Conservation (phyloP, 2,113 vertebrate species). For the Actenoides hombroni region DNA sequence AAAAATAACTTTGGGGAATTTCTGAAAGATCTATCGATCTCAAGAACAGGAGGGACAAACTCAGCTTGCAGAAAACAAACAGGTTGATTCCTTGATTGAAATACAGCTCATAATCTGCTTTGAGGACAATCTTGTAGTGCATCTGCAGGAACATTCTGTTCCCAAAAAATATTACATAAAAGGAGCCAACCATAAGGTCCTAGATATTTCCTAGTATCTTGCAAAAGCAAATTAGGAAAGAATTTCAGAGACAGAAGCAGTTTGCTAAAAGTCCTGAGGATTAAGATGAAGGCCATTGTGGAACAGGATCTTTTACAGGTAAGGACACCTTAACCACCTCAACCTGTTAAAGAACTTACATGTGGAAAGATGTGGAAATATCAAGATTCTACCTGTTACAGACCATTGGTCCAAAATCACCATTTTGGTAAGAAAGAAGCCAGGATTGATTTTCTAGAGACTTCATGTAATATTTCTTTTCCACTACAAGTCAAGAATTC, state of each 20-base stretch:
- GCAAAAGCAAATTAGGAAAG: background rate
- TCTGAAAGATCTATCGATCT: background rate
- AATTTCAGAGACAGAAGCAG: background rate
- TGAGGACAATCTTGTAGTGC: background rate
- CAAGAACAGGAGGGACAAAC: background rate
- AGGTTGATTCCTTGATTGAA: background rate
- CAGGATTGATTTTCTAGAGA: background rate
- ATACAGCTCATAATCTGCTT: background rate
- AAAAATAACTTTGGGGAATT: background rate
- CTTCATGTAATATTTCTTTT: background rate
- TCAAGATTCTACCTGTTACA: fast-evolving
- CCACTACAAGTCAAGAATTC: background rate
- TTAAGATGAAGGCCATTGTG: background rate
- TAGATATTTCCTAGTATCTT: background rate
- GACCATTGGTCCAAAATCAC: background rate
- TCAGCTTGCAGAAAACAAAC: background rate
- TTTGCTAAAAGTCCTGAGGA: background rate
- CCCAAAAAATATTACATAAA: background rate
- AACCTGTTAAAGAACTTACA: background rate
- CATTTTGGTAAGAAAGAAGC: background rate
- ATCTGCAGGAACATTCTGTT: background rate
- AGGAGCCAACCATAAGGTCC: background rate
- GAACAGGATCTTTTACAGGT: background rate
- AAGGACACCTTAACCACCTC: background rate
- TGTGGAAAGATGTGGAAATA: background rate